Conservation (phyloP, 2,797 vertebrate genomes). For the Tragopan temminckii region DNA sequence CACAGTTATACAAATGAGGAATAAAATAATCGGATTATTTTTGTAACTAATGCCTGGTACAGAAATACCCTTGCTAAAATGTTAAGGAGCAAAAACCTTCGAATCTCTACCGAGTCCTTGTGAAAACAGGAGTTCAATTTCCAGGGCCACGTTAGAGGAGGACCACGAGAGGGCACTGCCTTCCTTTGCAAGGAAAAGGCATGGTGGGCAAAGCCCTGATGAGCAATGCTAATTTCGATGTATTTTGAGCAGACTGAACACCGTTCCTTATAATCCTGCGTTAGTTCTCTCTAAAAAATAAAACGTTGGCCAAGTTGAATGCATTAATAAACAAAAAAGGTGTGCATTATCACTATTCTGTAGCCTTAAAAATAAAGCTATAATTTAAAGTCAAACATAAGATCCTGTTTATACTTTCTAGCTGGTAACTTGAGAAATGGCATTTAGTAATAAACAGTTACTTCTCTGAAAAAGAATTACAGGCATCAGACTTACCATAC, state of each 20-base stretch:
- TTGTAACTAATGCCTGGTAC: not conserved
- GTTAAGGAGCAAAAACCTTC: not conserved
- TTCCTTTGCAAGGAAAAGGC: conserved; percentile 13
- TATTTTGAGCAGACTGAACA: not conserved
- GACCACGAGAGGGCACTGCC: conserved; percentile 80
- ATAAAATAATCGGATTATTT: not conserved
- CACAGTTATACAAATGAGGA: not conserved
- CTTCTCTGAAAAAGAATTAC: not conserved
- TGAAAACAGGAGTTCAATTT: not conserved
- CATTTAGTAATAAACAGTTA: not conserved
- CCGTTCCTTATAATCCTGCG: not conserved
- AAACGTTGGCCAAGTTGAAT: not conserved
- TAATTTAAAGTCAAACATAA: not conserved
- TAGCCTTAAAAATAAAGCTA: not conserved
- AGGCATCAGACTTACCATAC: not conserved
- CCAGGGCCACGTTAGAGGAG: not conserved
- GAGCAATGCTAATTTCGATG: not conserved
- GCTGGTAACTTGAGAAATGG: not conserved
- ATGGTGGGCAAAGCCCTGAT: not conserved
- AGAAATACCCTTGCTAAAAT: not conserved
- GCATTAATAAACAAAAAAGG: not conserved
- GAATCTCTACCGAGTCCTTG: not conserved
- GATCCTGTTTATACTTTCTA: not conserved
- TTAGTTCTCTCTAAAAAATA: not conserved
- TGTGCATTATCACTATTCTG: not conserved